Percentiles rank a stretch among this genome's conserved stretches.
Conservation (phyloP, 2,797 vertebrate genomes). For the Xiphophorus birchmanni region DNA sequence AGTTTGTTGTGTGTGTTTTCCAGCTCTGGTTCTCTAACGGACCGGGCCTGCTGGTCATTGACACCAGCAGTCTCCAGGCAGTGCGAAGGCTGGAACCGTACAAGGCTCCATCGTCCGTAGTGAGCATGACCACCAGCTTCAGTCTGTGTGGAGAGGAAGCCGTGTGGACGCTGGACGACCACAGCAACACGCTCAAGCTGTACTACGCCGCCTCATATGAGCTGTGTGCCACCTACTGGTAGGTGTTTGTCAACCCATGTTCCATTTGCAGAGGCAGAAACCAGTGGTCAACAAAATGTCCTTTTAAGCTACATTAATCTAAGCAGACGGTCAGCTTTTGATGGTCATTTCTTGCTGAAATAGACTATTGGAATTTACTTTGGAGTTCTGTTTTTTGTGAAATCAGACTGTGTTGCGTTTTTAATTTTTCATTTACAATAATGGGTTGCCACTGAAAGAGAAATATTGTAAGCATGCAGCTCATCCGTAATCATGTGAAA, state of each 20-base stretch:
- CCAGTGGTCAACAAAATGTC: not conserved
- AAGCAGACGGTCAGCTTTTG: not conserved
- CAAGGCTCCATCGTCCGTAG: conserved; percentile 77
- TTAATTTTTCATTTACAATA: too few relatives aligned
- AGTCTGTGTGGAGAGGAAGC: conserved; percentile 89
- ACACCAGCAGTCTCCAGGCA: conserved; percentile 82
- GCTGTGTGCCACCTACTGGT: conserved; percentile 89
- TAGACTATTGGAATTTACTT: not conserved
- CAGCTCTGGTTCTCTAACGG: conserved; percentile 95
- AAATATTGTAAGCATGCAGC: not conserved
- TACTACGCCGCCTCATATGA: conserved; percentile 87
- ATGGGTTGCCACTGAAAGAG: not conserved
- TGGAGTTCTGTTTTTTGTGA: not conserved
- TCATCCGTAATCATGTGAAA: not conserved
- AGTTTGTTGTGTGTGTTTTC: conserved; percentile 6
- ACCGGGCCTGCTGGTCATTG: conserved; percentile 88
- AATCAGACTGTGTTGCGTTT: not conserved
- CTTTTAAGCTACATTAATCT: not conserved
- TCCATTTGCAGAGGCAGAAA: not conserved
- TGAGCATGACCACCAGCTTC: conserved; percentile 82
- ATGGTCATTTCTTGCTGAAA: not conserved
- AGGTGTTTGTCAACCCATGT: conserved; percentile 20
- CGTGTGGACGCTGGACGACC: conserved; percentile 90
- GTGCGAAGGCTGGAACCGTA: conserved; percentile 88
- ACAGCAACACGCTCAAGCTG: conserved; percentile 88